Evolutionary conservation across 2,113 vertebrate species (phyloP).

Genomic region (Lepidothrix coronata): DNA sequence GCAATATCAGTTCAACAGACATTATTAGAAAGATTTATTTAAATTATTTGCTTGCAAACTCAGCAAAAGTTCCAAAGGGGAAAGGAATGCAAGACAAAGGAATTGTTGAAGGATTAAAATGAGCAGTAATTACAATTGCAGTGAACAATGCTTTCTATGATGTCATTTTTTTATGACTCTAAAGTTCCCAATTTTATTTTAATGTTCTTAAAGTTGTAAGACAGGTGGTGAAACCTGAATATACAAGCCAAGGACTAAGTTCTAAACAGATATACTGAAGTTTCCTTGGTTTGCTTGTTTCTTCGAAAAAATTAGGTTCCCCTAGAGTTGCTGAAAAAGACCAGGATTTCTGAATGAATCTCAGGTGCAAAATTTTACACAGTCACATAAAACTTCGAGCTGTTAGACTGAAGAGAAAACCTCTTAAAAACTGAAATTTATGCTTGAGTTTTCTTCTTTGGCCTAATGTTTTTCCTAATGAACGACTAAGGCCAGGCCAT

Average conservation of each 20-base stretch:
- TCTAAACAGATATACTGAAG: background rate
- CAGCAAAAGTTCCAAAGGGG: background rate
- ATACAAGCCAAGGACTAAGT: background rate
- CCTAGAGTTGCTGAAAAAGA: background rate
- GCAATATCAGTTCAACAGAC: background rate
- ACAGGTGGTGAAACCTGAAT: background rate
- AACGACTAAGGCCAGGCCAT: background rate
- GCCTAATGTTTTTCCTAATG: background rate
- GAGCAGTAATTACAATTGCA: background rate
- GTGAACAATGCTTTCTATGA: background rate
- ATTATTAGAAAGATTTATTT: background rate
- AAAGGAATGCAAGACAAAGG: background rate
- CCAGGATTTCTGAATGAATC: background rate
- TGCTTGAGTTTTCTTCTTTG: background rate
- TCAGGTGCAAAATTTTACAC: background rate
- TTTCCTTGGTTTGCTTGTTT: background rate
- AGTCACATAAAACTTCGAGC: background rate
- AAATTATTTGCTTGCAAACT: background rate
- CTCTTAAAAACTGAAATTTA: background rate
- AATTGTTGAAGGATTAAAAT: background rate
- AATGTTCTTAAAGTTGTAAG: background rate
- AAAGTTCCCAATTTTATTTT: background rate
- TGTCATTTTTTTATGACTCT: background rate
- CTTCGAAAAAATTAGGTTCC: background rate
- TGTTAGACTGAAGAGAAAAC: background rate